Percentiles rank a stretch among this genome's conserved stretches.
phyloP scores from a whole-genome alignment of 2,113 vertebrate species.

The Vimba vimba region DNA sequence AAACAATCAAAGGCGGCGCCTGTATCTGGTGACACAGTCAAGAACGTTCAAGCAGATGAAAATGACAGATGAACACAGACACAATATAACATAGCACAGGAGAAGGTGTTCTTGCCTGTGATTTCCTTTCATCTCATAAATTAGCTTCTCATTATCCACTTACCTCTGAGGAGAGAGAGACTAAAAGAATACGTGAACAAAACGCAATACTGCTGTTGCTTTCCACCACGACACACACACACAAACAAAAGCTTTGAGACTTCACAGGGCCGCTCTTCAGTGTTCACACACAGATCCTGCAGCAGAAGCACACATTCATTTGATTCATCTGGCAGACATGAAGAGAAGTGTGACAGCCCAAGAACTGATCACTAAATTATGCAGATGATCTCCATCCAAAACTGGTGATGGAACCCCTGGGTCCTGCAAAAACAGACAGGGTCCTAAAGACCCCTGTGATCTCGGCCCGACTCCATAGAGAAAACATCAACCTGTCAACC shows the following conservation, averaged over 20 bases:
- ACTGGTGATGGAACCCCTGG: neutral
- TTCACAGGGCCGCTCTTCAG: neutral
- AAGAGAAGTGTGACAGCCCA: neutral
- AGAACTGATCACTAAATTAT: neutral
- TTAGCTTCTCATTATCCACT: constrained; percentile 23
- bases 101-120: neutral
- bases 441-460: neutral
- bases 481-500: neutral
- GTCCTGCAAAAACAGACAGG: neutral
- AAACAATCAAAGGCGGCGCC: neutral
- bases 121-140: constrained; percentile 17
- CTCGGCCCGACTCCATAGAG: neutral
- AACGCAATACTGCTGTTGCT: neutral
- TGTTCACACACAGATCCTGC: neutral
- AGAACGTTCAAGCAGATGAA: neutral
- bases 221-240: neutral
- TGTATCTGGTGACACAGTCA: neutral
- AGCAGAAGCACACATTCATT: neutral
- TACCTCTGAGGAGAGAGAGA: neutral
- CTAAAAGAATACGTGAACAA: neutral
- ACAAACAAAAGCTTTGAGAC: constrained; percentile 1
- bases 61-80: neutral
- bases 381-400: neutral
- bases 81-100: constrained; percentile 4
- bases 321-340: neutral